These are phyloP conservation scores for Drosophila kuntzei DNA, from an alignment of 2,888 invertebrate genomes.

Conservation along the genomic window DNA sequence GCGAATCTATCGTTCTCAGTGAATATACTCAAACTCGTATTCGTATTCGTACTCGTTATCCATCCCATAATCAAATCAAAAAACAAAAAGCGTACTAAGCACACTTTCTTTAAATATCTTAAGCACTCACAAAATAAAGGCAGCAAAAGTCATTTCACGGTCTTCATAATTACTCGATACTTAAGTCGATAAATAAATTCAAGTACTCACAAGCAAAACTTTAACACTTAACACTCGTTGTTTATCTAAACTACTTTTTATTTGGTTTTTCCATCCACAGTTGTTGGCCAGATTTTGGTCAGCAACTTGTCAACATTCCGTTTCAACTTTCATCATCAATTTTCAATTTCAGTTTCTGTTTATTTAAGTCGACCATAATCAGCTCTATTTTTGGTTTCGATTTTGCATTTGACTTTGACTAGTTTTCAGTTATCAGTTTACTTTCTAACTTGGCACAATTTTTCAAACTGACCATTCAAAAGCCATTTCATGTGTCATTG, in stretches of 20 bases:
- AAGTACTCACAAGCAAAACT: constrained; percentile 50
- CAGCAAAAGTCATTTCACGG: constrained; percentile 57
- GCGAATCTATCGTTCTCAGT: constrained; percentile 54
- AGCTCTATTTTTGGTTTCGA: constrained; percentile 53
- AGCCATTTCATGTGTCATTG: constrained; percentile 85
- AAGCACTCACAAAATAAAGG: constrained; percentile 58
- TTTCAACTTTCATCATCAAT: constrained; percentile 36
- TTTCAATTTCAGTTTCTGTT: constrained; percentile 29
- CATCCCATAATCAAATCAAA: constrained; percentile 33
- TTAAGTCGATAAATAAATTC: constrained; percentile 29
- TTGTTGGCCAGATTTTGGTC: constrained; percentile 31
- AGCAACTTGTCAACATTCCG: constrained; percentile 15
- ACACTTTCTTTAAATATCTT: constrained; percentile 62
- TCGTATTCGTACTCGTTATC: constrained; percentile 22
- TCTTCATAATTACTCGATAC: constrained; percentile 47
- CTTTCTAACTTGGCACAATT: constrained; percentile 58
- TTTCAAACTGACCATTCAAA: constrained; percentile 80
- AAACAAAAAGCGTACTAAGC: constrained; percentile 34
- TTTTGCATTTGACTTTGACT: constrained; percentile 44
- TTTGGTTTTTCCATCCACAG: constrained; percentile 25
- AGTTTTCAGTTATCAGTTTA: constrained; percentile 25
- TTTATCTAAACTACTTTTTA: constrained; percentile 42
- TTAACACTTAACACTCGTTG: constrained; percentile 50
- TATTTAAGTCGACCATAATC: constrained; percentile 47
- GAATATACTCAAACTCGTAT: constrained; percentile 40